Percentiles rank a stretch among this genome's conserved stretches.
Evolutionary conservation across 1,140 invertebrate species (phyloP).

Genomic region (Drosophila asahinai): DNA sequence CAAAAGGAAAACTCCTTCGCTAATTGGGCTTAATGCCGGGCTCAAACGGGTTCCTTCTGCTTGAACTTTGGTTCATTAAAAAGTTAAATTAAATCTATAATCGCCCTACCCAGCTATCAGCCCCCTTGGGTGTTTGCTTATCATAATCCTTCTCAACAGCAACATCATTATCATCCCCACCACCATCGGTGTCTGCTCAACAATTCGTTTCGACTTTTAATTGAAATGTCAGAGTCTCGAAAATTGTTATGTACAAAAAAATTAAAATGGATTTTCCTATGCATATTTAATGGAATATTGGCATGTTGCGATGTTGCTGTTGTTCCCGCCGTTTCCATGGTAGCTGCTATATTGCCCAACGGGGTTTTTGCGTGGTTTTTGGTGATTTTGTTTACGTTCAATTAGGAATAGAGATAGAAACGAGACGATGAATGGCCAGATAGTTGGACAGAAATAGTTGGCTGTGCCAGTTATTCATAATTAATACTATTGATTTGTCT

Average conservation of each 20-base stretch:
- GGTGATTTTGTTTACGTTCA: constrained; percentile 43
- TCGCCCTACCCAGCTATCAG: constrained; percentile 8
- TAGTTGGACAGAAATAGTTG: constrained; percentile 12
- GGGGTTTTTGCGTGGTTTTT: constrained; percentile 29
- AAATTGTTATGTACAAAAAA: constrained; percentile 53
- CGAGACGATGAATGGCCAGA: constrained; percentile 12
- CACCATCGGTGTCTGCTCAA: constrained; percentile 17
- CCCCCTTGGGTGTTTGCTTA: background rate
- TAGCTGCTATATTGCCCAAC: constrained; percentile 4
- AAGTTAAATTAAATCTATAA: constrained; percentile 77
- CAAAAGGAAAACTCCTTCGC: constrained; percentile 15
- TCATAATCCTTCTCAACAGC: constrained; percentile 43
- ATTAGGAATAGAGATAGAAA: constrained; percentile 22
- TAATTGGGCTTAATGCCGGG: constrained; percentile 63
- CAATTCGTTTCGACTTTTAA: constrained; percentile 51
- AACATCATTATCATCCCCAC: constrained; percentile 26
- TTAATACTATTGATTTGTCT: constrained; percentile 45
- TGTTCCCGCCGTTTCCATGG: constrained; percentile 20
- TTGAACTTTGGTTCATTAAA: constrained; percentile 62
- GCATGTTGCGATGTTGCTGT: constrained; percentile 21
- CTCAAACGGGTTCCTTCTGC: constrained; percentile 15
- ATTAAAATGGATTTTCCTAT: constrained; percentile 44
- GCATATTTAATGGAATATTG: constrained; percentile 55
- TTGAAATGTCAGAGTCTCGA: constrained; percentile 62
- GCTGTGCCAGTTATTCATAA: constrained; percentile 11